Conservation (phyloP, 2,113 vertebrate genomes). For the Saccopteryx leptura region DNA sequence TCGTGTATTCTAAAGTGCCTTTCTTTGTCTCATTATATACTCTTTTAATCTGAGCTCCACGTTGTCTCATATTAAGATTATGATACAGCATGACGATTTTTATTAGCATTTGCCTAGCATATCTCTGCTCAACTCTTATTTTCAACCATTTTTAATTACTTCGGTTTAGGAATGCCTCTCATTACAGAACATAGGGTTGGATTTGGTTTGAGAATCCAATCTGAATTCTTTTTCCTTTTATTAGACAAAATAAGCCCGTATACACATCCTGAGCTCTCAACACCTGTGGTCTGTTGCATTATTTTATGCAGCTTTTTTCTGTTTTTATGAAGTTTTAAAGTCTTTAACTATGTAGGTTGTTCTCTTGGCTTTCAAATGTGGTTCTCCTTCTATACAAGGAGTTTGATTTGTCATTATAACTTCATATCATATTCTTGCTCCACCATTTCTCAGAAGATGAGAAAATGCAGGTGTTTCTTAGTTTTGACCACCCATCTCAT, state of each 20-base stretch:
- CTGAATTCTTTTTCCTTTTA: neutral
- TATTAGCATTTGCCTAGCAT: neutral
- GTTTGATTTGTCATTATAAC: neutral
- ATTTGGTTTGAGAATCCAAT: neutral
- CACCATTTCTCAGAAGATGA: neutral
- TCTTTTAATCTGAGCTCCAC: neutral
- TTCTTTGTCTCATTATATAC: neutral
- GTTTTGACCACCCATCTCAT: neutral
- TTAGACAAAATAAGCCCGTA: neutral
- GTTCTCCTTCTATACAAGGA: neutral
- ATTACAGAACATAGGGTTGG: rapidly evolving
- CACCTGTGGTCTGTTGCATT: neutral
- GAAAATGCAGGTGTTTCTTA: no score
- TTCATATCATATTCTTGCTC: neutral
- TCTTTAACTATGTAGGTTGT: neutral
- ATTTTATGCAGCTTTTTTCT: neutral
- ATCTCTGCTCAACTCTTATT: neutral
- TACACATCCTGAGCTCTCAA: neutral
- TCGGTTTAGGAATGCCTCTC: rapidly evolving
- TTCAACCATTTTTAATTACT: neutral
- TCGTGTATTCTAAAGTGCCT: neutral
- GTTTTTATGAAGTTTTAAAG: neutral
- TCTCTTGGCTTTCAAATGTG: neutral
- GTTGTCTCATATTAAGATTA: no score
- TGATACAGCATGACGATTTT: neutral